A percentile compares a stretch with the other conserved stretches of the same genome.
Evolutionary conservation across 2,797 vertebrate species (phyloP).

Genomic region (Coregonus sp.): DNA sequence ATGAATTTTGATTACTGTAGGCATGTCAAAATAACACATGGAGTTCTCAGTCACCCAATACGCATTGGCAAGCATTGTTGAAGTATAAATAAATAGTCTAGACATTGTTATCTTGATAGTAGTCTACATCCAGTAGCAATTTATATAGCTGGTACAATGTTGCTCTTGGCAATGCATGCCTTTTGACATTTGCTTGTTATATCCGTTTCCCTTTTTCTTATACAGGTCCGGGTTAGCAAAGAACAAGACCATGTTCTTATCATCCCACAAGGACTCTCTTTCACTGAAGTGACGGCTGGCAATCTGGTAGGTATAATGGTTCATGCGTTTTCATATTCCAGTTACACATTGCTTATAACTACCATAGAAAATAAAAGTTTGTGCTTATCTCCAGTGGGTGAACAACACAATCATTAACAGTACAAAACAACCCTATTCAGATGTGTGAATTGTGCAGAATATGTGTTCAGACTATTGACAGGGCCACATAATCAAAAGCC

Average conservation of each 20-base stretch:
- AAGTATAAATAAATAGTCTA: not conserved
- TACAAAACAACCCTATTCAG: not conserved
- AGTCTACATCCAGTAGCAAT: not conserved
- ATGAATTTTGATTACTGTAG: not conserved
- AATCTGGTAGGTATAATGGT: constrained; percentile 83
- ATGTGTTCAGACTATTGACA: not conserved
- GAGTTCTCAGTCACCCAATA: not conserved
- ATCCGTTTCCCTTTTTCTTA: constrained; percentile 8
- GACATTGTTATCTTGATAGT: not conserved
- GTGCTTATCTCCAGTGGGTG: not conserved
- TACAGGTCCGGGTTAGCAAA: constrained; percentile 91
- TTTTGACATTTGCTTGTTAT: not conserved
- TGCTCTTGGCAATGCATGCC: not conserved
- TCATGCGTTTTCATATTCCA: constrained; percentile 12
- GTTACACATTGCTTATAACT: not conserved
- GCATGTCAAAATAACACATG: no score
- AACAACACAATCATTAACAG: not conserved
- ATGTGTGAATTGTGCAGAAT: not conserved
- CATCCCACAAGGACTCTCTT: constrained; percentile 91
- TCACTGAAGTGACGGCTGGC: constrained; percentile 91
- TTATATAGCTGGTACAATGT: not conserved
- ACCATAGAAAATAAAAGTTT: not conserved
- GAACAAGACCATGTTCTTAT: constrained; percentile 95
- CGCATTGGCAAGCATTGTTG: not conserved
- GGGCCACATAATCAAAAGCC: not conserved